Evolutionary conservation across 2,113 vertebrate genomes (phyloP), one percentile per base, ranked within the genome.

Genomic region (Corythaixoides concolor): DNA sequence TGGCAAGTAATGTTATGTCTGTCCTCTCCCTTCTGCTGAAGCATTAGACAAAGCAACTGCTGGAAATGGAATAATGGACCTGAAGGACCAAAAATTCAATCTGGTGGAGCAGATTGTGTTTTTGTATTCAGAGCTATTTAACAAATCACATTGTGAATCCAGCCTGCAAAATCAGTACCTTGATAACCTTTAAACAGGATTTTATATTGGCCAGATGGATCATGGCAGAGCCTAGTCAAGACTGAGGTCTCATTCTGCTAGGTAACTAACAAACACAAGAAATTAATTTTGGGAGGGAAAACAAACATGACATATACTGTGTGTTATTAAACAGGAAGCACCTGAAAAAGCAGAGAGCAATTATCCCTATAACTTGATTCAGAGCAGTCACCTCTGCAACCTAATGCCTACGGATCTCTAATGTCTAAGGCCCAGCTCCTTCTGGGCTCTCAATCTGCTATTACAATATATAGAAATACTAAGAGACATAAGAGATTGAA

Each of bases 81-180:
- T 90, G 86, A 93, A 97, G 55, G 83, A 95, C 28, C 72, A 80
- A 76, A 87, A 92, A 55, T 14, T 6, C 74, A 96, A 7, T 85
- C 74, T 91, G 89, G 52, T 69, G 37, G 32, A 95, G 72, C 75
- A 96, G 88, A 93, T 88, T 95, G 82, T 90, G 75, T 4, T 83
- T 97, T 80, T 88, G 33, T 67, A 64, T 86, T 90, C 37, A 47
- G 58, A 82, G 67, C 39, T 88, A 77, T 93, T 93, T 93, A 90
- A 84, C 75, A 96, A 94, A 67, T 11, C 6, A 50, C 52, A 59
- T 1, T 94, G 70, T 88, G 85, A 86, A 86, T 59, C 5, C 1
- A 86, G 88, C 49, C 56, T 88, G 76, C 24, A 96, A 92, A 95
- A 93, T 84, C 55, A 85, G 59, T 78, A 93, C 47, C 72, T 84